Evolutionary conservation across 2,113 vertebrate genomes (phyloP).

Genomic region (Mobula birostris): DNA sequence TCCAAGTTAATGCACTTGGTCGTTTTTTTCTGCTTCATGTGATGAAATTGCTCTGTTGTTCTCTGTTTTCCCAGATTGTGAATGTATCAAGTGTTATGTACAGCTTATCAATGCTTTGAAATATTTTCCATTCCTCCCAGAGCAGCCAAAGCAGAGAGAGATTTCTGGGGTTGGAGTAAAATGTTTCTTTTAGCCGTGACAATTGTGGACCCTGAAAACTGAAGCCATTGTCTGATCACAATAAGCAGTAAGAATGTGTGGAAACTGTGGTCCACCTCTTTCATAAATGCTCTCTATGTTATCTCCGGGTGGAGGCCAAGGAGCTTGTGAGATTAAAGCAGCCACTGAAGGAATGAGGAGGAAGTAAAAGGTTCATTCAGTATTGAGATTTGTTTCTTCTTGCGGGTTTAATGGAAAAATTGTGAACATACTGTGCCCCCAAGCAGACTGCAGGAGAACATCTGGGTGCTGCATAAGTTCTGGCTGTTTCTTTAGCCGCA

Average conservation of each 20-base stretch:
- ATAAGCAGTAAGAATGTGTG: not conserved
- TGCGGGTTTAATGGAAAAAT: slow-evolving; percentile 59
- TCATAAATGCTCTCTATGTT: slow-evolving; percentile 57
- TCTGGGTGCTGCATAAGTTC: slow-evolving; percentile 42
- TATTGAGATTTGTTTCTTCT: slow-evolving; percentile 55
- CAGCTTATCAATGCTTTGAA: not conserved
- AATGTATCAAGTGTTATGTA: not conserved
- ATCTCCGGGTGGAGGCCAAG: slow-evolving; percentile 59
- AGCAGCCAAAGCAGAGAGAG: not conserved
- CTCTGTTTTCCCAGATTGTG: not conserved
- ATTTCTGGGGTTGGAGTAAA: not conserved
- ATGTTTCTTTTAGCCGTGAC: not conserved
- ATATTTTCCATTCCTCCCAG: slow-evolving; percentile 1
- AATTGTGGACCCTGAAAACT: not conserved
- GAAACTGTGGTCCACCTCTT: not conserved
- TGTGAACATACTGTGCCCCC: slow-evolving; percentile 54
- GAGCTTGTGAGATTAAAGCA: slow-evolving; percentile 75
- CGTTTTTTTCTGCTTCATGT: not conserved
- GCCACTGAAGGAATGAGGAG: slow-evolving; percentile 59
- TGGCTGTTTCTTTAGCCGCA: slow-evolving; percentile 22
- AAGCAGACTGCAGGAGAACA: slow-evolving; percentile 44
- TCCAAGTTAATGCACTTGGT: not conserved
- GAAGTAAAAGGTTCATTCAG: slow-evolving; percentile 56
- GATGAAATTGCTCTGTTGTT: not conserved
- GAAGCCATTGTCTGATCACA: not conserved